Base-by-base conservation (phyloP, 2,113 vertebrate genomes). In the Zeus faber region DNA sequence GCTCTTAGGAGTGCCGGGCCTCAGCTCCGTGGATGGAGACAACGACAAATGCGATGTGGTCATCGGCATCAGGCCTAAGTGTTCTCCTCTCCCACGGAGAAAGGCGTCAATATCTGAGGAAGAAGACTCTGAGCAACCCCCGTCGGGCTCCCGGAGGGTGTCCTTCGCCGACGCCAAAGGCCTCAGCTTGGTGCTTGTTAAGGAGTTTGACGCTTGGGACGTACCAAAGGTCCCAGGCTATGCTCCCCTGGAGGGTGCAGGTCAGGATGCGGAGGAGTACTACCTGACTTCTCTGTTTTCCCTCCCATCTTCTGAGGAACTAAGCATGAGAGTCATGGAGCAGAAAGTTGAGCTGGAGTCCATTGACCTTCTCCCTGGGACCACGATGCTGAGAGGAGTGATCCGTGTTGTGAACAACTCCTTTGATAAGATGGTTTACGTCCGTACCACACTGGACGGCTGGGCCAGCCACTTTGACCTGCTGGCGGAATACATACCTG, bases 161-260 rank as follows among this genome's bases (percentile, higher is more conserved):
- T 99, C 95, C 3, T 99, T 99, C 69, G 97, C 96, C 6, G 97
- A 99, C 49, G 84, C 88, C 23, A 92, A 93, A 61, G 97, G 97
- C 35, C 89, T 96, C 64, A 89, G 89, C 76, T 90, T 99, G 49
- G 95, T 97, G 39, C 91, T 92, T 2, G 88, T 99, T 54, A 97
- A 96, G 88, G 90, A 96, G 78, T 98, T 95, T 6, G 83, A 91
- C 77, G 86, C 18, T 37, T 93, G 91, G 92, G 92, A 95, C 14
- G 23, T 88, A 9, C 87, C 90, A 2, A 72, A 66, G 16, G 49
- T 46, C 13, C 56, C 69, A 26, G 76, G 79, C 70, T 58, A 63
- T 25, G 14, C 84, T 25, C 58, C 51, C 8, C 26, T 31, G 51
- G 84, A 81, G 14, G 75, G 76, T 1, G 74, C 89, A 43, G 60